A percentile compares a stretch with the other conserved stretches of the same genome.
These are phyloP conservation scores for Pilophorus perplexus DNA, from an alignment of 2,888 invertebrate genomes.

Conservation along the genomic window DNA sequence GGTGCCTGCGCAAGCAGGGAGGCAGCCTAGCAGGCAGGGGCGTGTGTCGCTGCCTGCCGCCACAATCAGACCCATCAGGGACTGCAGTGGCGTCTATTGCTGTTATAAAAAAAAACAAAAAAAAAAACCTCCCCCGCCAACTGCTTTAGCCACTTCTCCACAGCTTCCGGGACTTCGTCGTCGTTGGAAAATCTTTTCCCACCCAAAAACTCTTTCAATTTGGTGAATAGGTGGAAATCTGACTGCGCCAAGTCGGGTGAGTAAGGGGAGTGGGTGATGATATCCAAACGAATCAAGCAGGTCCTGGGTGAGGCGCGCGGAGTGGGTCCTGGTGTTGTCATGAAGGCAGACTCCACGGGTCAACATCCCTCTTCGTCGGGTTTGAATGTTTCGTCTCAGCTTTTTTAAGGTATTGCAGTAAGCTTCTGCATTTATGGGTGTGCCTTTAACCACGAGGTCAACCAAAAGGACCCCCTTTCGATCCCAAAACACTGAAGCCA, in stretches of 20 bases:
- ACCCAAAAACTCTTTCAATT: too few relatives aligned
- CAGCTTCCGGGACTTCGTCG: neutral
- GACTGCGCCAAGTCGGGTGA: constrained; percentile 25
- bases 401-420: constrained; percentile 35
- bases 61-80: too few relatives aligned
- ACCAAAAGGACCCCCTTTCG: constrained; percentile 45
- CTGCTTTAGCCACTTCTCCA: neutral
- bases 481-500: constrained; percentile 48
- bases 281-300: constrained; percentile 40
- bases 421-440: neutral
- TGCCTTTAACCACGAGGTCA: constrained; percentile 39
- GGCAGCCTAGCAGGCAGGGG: too few relatives aligned
- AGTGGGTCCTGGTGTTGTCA: constrained; percentile 45
- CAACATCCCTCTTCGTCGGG: too few relatives aligned
- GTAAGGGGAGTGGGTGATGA: constrained; percentile 35
- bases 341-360: constrained; percentile 42
- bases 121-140: too few relatives aligned
- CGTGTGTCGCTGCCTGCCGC: too few relatives aligned
- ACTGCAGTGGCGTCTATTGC: too few relatives aligned
- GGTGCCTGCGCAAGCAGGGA: too few relatives aligned
- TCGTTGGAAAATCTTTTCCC: constrained; percentile 6
- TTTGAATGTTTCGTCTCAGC: constrained; percentile 41
- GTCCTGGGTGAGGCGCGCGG: constrained; percentile 29
- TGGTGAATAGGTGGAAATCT: too few relatives aligned
- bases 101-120: too few relatives aligned